A percentile compares a stretch with the other conserved stretches of the same genome.
phyloP scores from a whole-genome alignment of 2,113 vertebrate genomes.

The Ursus arctos region DNA sequence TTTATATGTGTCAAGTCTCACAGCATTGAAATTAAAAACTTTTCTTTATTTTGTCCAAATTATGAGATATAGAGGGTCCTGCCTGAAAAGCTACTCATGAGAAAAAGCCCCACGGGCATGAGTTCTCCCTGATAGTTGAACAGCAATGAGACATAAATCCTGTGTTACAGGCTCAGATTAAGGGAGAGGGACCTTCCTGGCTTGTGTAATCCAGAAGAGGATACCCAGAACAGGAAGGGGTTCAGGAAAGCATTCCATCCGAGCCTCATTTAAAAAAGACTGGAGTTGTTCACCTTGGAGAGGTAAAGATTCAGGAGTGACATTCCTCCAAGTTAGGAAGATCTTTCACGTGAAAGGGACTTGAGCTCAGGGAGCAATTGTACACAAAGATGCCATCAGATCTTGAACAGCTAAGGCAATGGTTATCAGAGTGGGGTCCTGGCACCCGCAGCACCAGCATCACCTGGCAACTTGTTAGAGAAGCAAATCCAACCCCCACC shows the following conservation, averaged over 20 bases:
- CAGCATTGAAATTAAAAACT: background rate
- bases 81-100: background rate
- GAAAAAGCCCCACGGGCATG: background rate
- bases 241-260: background rate
- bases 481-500: background rate
- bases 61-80: background rate
- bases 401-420: background rate
- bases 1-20: background rate
- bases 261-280: background rate
- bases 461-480: background rate
- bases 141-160: rapidly evolving
- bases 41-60: background rate
- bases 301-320: background rate
- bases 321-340: no score
- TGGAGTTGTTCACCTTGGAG: background rate
- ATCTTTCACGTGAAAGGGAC: background rate
- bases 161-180: background rate
- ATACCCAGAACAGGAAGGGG: background rate
- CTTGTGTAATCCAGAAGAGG: background rate
- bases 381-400: background rate
- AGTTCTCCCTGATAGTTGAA: background rate
- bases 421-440: background rate
- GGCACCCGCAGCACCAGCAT: background rate
- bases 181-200: background rate
- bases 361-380: background rate